Base-by-base conservation (phyloP, 2,888 invertebrate genomes). In the Alentia gelatinosa region DNA sequence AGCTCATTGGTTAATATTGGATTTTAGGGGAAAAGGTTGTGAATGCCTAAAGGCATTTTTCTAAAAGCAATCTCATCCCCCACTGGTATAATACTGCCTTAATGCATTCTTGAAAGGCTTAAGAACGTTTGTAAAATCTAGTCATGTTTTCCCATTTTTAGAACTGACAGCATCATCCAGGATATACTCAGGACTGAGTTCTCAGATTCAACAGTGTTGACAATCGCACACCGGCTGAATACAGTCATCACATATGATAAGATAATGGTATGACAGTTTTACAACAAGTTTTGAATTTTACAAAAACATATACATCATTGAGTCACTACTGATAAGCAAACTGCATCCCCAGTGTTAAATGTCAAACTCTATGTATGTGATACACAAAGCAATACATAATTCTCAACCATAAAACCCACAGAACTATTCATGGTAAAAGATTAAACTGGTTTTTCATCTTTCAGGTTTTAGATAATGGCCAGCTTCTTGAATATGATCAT, bases 221-320 rank as follows among this genome's bases (percentile, higher is more conserved):
- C 83, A 83, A 83, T 83, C 39, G 83, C 83, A 83, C 83, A 83
- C 23, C 33, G 83, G n/a, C 39, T 39, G n/a, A 37, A 83, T 23
- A 83, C 83, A 37, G 23, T 83, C 5, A 40, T 83, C 40, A 83
- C 83, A 40, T 37, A 37, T 40, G 83, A 83, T 39, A 83, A 40
- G 40, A 83, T 83, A 26, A 83, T 83, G 83, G 83, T 83, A 83
- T 33, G 9, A 12, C 4, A n/a, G n/a, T 5, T 4, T 63, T 12
- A 12, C 68, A 30, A 5, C 33, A 26, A 30, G 4, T 26, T 12
- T 12, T 26, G 12, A 12, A 12, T 12, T 12, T 26, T 30, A 9
- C 30, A 68, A 68, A 30, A 12, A 9, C 12, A 68, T 68, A 68
- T 4, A 3, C 19, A n/a, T 56, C n/a, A 4, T n/a, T 56, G 9